Conservation (phyloP, 2,113 vertebrate species). For the Empidonax alnorum region DNA sequence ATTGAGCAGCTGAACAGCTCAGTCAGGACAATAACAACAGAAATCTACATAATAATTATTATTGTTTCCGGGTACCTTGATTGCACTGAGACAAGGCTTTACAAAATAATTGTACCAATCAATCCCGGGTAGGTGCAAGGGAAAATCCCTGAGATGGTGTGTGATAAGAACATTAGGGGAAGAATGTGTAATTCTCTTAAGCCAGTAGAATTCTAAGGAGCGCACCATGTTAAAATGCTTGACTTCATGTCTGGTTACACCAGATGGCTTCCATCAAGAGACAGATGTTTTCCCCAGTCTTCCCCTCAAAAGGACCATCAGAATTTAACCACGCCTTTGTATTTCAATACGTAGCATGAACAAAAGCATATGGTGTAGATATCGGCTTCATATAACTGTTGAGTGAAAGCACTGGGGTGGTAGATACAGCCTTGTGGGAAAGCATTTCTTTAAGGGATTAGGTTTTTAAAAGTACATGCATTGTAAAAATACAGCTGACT, state of each 20-base stretch:
- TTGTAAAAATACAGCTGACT: background rate
- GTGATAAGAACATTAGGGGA: constrained; percentile 2
- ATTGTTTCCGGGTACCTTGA: constrained; percentile 56
- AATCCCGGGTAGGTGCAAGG: background rate
- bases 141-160: background rate
- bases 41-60: constrained; percentile 51
- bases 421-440: background rate
- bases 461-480: background rate
- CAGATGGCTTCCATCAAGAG: constrained; percentile 64
- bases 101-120: constrained; percentile 48
- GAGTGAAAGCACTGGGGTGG: background rate
- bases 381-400: background rate
- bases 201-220: background rate
- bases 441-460: background rate
- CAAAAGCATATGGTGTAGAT: background rate
- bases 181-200: background rate
- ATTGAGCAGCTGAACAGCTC: background rate
- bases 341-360: background rate
- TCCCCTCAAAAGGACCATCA: constrained; percentile 36
- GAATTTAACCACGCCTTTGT: constrained; percentile 43
- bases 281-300: constrained; percentile 61
- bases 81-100: constrained; percentile 50
- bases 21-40: constrained; percentile 15
- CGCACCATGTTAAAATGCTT: background rate
- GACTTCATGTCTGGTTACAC: constrained; percentile 55